phyloP scores from a whole-genome alignment of 2,797 vertebrate species.

The Spinus olivaceus region DNA sequence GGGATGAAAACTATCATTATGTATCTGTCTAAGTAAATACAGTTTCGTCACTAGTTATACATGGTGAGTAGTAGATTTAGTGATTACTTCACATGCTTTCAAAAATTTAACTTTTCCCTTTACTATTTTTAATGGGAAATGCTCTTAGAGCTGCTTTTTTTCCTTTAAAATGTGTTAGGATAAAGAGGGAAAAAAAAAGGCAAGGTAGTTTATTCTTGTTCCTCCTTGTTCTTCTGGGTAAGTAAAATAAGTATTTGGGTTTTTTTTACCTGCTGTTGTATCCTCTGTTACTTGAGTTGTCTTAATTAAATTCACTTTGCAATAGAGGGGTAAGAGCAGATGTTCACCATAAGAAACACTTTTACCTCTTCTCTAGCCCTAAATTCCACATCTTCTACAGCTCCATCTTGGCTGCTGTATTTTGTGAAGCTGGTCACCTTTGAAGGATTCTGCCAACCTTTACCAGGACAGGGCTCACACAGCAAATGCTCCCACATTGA shows the following conservation, averaged over 20 bases:
- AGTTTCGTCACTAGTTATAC: background rate
- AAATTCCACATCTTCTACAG: background rate
- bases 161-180: background rate
- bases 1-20: background rate
- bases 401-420: background rate
- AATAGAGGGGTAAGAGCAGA: background rate
- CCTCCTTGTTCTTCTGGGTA: background rate
- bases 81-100: background rate
- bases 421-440: background rate
- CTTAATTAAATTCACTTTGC: background rate
- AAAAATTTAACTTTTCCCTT: background rate
- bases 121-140: background rate
- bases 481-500: background rate
- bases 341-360: background rate
- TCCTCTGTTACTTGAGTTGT: background rate
- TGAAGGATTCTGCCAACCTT: background rate
- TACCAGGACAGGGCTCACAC: background rate
- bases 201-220: background rate
- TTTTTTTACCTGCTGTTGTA: rapidly evolving
- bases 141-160: background rate
- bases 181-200: background rate
- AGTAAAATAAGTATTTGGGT: background rate
- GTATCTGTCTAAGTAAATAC: background rate
- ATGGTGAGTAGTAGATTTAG: background rate
- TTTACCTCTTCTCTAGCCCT: background rate